Conservation (phyloP, 2,797 vertebrate species). For the Amazona finschi region DNA sequence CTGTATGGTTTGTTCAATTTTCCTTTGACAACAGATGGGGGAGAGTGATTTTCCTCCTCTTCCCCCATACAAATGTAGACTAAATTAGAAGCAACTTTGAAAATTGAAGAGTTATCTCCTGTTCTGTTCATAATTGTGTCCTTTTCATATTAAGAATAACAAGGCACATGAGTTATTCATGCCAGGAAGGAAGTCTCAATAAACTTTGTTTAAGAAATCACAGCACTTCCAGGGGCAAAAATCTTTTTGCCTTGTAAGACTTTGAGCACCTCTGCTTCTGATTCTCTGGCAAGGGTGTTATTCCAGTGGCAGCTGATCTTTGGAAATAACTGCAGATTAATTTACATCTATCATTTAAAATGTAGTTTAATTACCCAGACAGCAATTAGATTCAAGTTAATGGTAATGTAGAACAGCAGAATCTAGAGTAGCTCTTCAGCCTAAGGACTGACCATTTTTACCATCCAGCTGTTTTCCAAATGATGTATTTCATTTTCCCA, state of each 20-base stretch:
- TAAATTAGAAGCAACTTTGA: neutral
- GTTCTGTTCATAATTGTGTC: neutral
- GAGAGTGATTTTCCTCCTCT: neutral
- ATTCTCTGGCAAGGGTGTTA: neutral
- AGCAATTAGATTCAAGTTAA: constrained; percentile 11
- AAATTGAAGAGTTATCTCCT: neutral
- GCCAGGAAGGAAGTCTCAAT: neutral
- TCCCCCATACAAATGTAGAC: neutral
- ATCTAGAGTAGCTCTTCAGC: neutral
- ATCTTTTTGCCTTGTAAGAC: neutral
- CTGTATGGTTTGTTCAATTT: neutral
- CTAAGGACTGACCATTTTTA: constrained; percentile 23
- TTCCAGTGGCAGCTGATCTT: neutral
- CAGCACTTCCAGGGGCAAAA: neutral
- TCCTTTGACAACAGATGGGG: neutral
- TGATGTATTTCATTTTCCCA: constrained; percentile 38
- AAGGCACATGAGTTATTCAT: neutral
- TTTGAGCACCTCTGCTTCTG: neutral
- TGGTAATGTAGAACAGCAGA: neutral
- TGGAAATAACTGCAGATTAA: neutral
- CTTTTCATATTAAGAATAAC: neutral
- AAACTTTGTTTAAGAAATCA: neutral
- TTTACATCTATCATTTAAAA: neutral
- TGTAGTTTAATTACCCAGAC: neutral
- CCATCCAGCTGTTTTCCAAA: constrained; percentile 39